Base-by-base conservation (phyloP, 2,888 invertebrate genomes). In the Melanophora roralis region DNA sequence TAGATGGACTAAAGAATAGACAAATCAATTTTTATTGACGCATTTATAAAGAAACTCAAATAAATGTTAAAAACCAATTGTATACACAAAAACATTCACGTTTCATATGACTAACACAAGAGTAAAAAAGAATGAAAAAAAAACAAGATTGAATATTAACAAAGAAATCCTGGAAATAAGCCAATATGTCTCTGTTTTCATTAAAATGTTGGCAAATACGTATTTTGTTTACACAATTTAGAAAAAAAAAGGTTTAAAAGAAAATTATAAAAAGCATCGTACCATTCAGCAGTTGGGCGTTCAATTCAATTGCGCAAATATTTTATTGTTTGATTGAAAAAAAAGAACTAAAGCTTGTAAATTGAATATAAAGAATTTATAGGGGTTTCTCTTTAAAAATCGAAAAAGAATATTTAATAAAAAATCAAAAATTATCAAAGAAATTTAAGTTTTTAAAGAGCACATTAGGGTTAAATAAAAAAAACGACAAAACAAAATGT, bases 1-100 rank as follows among this genome's bases (percentile, higher is more conserved):
- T 59, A 38, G 53, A 65, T 53, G 40, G 36, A 23, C 21, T n/a
- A 27, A 62, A 65, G 45, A 59, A 36, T 51, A 64, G 4, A 60
- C 60, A 65, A 79, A 79, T 79, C 60, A 80, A 76, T 76, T 80
- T 55, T 47, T 72, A 49, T 57, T 72, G 62, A 67, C 65, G 62
- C 75, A 75, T 21, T 57, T 36, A 21, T 7, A 32, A 34, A 16
- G 11, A 27, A 1, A 16, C 5, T n/a, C 1, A 27, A 1, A 57
- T 9, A 23, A 0, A 36, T 7, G 14, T 12, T n/a, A n/a, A n/a
- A n/a, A n/a, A 21, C 23, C 21, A 23, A 2, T 32, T 14, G n/a
- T 11, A 19, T 9, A 9, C 23, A 4, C 11, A 14, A 4, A 0
- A 1, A 36, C 21, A 51, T 16, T n/a, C 6, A 36, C 16, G n/a